Conservation (phyloP, 2,113 vertebrate species). For the Poeciliopsis prolifica region DNA sequence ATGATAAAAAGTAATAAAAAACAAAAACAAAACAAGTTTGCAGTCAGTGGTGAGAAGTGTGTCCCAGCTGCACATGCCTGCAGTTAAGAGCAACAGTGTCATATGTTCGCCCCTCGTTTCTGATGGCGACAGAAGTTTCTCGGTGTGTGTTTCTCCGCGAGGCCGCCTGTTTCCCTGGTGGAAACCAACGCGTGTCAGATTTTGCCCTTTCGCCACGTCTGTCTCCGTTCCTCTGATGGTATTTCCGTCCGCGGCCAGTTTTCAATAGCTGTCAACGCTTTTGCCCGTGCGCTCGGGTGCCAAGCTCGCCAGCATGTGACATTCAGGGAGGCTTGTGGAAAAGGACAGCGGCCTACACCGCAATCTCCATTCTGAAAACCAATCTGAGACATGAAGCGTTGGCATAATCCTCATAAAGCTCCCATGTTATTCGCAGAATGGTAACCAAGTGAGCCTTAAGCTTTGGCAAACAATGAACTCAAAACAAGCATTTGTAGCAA, state of each 20-base stretch:
- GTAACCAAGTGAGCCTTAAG: constrained; percentile 62
- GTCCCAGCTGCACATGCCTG: constrained; percentile 46
- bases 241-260: constrained; percentile 66
- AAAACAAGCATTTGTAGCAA: constrained; percentile 41
- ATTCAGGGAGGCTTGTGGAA: constrained; percentile 63
- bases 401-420: constrained; percentile 70
- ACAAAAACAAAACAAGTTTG: constrained; percentile 12
- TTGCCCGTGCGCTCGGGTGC: constrained; percentile 48
- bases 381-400: constrained; percentile 67
- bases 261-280: constrained; percentile 45
- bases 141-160: constrained; percentile 36
- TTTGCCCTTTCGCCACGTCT: constrained; percentile 68
- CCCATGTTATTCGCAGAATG: constrained; percentile 63
- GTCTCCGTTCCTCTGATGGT: constrained; percentile 62
- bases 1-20: neutral
- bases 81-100: constrained; percentile 54
- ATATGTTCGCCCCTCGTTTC: constrained; percentile 46
- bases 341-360: constrained; percentile 57
- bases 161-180: constrained; percentile 34
- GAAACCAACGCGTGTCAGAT: constrained; percentile 48
- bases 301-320: constrained; percentile 71
- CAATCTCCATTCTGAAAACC: constrained; percentile 62
- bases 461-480: constrained; percentile 65
- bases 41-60: constrained; percentile 36
- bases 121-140: constrained; percentile 37